Percentiles rank a stretch among this genome's conserved stretches.
These are phyloP conservation scores for Druon quercuslanigerum DNA, from an alignment of 1,140 invertebrate genomes.

Conservation along the genomic window DNA sequence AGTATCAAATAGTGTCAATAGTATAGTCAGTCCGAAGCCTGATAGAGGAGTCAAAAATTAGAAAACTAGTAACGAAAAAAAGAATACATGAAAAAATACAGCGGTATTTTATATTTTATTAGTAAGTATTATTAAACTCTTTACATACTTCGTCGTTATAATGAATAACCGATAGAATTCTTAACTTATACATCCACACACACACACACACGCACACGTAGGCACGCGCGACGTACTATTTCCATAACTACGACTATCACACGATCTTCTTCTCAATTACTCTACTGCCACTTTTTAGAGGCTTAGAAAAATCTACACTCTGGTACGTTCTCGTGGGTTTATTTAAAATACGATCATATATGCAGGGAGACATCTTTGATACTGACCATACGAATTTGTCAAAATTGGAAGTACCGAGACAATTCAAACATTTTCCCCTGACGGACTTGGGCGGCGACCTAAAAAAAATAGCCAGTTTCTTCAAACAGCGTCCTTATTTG, in stretches of 20 bases:
- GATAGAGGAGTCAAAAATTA: too few species aligned
- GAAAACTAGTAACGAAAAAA: not conserved
- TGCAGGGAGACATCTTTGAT: too few species aligned
- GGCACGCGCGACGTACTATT: slow-evolving; percentile 54
- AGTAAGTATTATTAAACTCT: slow-evolving; percentile 66
- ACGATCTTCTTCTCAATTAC: slow-evolving; percentile 45
- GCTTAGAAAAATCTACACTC: slow-evolving; percentile 9
- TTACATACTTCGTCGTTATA: slow-evolving; percentile 64
- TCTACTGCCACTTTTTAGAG: slow-evolving; percentile 26
- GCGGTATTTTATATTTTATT: slow-evolving; percentile 46
- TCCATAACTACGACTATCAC: slow-evolving; percentile 57
- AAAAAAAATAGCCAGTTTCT: too few species aligned
- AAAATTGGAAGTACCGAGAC: not conserved
- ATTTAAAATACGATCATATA: too few species aligned
- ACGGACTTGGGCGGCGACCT: slow-evolving; percentile 2
- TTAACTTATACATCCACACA: slow-evolving; percentile 61
- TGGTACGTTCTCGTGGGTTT: too few species aligned
- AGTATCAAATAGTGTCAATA: too few species aligned
- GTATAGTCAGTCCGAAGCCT: too few species aligned
- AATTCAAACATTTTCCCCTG: not conserved
- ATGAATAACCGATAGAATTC: slow-evolving; percentile 65
- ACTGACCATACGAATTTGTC: slow-evolving; percentile 8
- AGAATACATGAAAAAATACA: slow-evolving; percentile 31
- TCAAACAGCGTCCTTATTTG: too few species aligned
- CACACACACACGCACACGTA: slow-evolving; percentile 55